Evolutionary conservation across 2,888 invertebrate genomes (phyloP).

Genomic region (Troglohyphantes excavatus): DNA sequence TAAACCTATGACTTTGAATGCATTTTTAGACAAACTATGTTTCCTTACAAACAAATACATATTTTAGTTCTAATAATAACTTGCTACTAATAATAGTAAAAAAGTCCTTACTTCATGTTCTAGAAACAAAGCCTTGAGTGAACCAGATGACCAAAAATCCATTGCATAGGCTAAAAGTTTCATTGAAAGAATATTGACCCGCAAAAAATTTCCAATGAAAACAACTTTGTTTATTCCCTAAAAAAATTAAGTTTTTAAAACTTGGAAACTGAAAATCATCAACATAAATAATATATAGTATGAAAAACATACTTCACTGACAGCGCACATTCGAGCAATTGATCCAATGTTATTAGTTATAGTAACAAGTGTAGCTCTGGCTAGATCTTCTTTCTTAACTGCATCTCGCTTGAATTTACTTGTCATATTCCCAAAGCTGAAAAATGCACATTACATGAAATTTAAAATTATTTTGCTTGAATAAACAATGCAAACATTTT

Average conservation of each 20-base stretch:
- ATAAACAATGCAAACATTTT: too few species aligned
- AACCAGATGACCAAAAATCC: slow-evolving; percentile 98
- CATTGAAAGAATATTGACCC: slow-evolving; percentile 98
- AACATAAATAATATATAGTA: background rate
- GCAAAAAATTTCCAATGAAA: slow-evolving; percentile 97
- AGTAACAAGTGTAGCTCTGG: slow-evolving; percentile 96
- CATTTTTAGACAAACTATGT: too few species aligned
- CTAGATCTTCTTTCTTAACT: slow-evolving; percentile 93
- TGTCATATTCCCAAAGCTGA: slow-evolving; percentile 96
- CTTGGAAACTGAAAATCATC: background rate
- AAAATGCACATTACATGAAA: too few species aligned
- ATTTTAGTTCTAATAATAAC: slow-evolving; percentile 16
- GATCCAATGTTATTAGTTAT: slow-evolving; percentile 99
- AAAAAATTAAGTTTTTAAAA: background rate
- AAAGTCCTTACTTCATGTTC: slow-evolving; percentile 92
- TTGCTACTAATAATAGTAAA: background rate
- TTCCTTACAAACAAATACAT: slow-evolving; percentile 56
- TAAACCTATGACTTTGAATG: too few species aligned
- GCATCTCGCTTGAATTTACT: slow-evolving; percentile 90
- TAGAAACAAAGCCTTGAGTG: slow-evolving; percentile 96
- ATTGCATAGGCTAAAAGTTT: slow-evolving; percentile 97
- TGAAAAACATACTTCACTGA: slow-evolving; percentile 87
- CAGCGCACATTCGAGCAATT: slow-evolving; percentile 96
- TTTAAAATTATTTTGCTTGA: too few species aligned
- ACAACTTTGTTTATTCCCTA: slow-evolving; percentile 86